Evolutionary conservation across 2,113 vertebrate species (phyloP), one percentile per base, ranked within the genome.

Genomic region (Rhinolophus ferrumequinum): DNA sequence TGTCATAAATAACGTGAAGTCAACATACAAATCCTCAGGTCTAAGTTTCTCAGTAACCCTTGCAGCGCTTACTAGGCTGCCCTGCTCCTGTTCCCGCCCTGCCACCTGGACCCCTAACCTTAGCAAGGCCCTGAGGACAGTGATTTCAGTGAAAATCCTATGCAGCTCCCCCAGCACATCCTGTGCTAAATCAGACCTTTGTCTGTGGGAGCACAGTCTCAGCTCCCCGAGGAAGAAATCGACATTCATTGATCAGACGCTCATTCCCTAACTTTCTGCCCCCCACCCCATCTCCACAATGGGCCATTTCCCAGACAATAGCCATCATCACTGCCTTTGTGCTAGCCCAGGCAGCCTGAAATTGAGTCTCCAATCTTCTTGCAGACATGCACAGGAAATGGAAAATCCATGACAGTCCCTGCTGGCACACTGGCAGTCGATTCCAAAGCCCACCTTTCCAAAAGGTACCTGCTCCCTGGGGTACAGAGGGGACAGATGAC

Each of bases 261-360:
- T 96, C 87, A 93, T 97, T 97, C 87, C 87, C 87, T 91, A 83
- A 96, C 93, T 93, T 88, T 50, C 79, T 35, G n/a, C 56, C 22
- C 35, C 50, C 50, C 44, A 75, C 33, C 93, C 89, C 58, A 19
- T 54, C 95, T 96, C 84, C 87, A 96, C 95, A 97, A 97, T 96
- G 94, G 88, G 77, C 97, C 96, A 97, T 98, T 98, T 98, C 93
- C 75, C 97, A 97, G 94, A 98, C 98, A 98, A 99, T 98, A 98
- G 98, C 91, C 94, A 60, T 98, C 96, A 98, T 98, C 98, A 98
- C 95, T 30, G 97, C 98, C 98, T 98, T 98, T 99, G 98, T 99
- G 96, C 1, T 90, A 88, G 47, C 92, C 26, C 95, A 26, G 21
- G 97, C 95, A 96, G 75, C 93, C 35, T 94, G 94, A 41, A 97